Evolutionary conservation across 1,140 invertebrate species (phyloP), one percentile per base, ranked within the genome.

Genomic region (Psilanteris sp.): DNA sequence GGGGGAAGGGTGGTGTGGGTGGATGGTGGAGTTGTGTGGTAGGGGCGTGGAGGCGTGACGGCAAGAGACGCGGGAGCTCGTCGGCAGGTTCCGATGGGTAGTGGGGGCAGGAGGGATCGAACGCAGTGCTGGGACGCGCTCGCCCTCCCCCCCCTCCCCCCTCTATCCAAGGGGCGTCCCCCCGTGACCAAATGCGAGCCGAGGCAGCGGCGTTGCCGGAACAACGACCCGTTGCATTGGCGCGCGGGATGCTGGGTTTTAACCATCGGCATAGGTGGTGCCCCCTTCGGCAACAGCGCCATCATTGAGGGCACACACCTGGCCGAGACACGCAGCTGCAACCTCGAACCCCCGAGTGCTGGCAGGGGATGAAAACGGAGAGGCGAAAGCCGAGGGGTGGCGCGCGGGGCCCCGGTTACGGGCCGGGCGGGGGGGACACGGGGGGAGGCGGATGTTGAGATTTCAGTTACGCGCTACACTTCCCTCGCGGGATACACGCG

Each of bases 341-440:
- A 64, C 76, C 68, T 52, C 79, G 73, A 81, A 79, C 83, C 82
- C 82, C 81, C 72, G 77, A 73, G 39, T 57, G 46, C 75, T 68
- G 79, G 57, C 80, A 83, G 81, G 83, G 85, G 86, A 87, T 87
- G 85, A 86, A 85, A 84, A 75, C 77, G 74, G 81, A 79, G 80
- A 64, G 76, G 75, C 78, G 77, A 75, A 78, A 79, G 79, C 22
- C 43, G 57, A 59, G 37, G 55, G 64, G 50, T 64, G 22, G 27
- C 9, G 43, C 24, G 22, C 34, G 41, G 48, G 52, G 50, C 59
- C 32, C 59, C 15, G 18, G 52, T n/a, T n/a, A n/a, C n/a, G 37
- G 27, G 16, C 26, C 29, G 34, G 41, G 27, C 31, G 20, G 26
- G 39, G 13, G 16, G 67, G 52, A 55, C 34, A 54, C 46, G 48